phyloP scores from a whole-genome alignment of 2,888 invertebrate genomes.

The Leucophenga maculata region DNA sequence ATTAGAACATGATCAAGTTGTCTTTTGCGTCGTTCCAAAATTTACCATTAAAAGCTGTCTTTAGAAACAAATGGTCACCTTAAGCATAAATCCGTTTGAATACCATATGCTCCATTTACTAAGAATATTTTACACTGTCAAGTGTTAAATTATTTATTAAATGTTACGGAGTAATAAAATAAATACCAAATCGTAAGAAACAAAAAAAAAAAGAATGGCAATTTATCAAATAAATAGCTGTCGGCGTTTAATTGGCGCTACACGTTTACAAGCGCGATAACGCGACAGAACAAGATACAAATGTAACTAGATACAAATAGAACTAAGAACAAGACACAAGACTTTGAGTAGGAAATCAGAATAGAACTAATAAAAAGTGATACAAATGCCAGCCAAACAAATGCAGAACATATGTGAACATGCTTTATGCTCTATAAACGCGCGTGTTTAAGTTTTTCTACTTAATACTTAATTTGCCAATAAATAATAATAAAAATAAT shows the following conservation, averaged over 20 bases:
- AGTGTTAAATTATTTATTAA: constrained; percentile 41
- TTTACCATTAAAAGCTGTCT: too few relatives aligned
- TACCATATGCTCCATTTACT: background rate
- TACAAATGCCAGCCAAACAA: too few relatives aligned
- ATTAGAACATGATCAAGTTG: too few relatives aligned
- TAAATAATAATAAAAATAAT: background rate
- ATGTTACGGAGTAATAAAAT: background rate
- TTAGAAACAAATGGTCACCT: too few relatives aligned
- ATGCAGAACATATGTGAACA: too few relatives aligned
- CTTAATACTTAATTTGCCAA: background rate
- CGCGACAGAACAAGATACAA: background rate
- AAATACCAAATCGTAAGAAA: too few relatives aligned
- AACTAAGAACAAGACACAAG: too few relatives aligned
- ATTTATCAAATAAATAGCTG: constrained; percentile 34
- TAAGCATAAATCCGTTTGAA: too few relatives aligned
- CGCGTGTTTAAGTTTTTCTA: constrained; percentile 1
- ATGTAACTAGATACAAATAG: too few relatives aligned
- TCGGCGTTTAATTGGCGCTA: constrained; percentile 19
- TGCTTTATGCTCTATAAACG: constrained; percentile 16
- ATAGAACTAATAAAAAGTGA: background rate
- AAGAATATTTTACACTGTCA: constrained; percentile 8
- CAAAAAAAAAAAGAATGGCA: constrained; percentile 33
- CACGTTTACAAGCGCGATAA: background rate
- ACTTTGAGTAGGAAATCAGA: constrained; percentile 2
- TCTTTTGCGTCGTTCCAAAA: too few relatives aligned